Evolutionary conservation across 37 sponge, comb jelly and placozoan genomes (phyloP), one percentile per base, ranked within the genome.

Genomic region (Ianthella basta): DNA sequence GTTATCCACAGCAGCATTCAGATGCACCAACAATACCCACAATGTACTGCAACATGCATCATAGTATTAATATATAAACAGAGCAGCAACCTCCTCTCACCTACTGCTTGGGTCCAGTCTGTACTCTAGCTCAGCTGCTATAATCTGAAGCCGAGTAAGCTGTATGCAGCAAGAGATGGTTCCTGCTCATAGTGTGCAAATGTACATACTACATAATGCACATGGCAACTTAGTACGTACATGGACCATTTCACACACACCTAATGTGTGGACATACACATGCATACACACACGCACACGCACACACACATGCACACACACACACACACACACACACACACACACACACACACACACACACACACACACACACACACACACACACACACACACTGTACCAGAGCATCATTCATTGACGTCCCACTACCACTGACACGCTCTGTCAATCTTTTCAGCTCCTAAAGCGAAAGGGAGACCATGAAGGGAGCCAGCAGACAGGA

Each of bases 321-420:
- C 72, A 70, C 72, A 25, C 72, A 70, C 72, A 25, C 72, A 29
- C 33, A 25, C 72, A 70, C 72, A 25, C 72, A 70, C 72, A 37
- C 33, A 70, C 72, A 25, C 72, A 70, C 72, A 25, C 72, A 29
- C 33, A 25, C 72, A 70, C 72, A 25, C 72, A 70, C 72, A 25
- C 72, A 70, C 72, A 25, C 72, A 70, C 72, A 37, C 33, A 70
- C 72, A 25, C 72, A 70, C 72, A 25, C 72, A 29, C 33, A 25
- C 72, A 70, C 72, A 25, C 72, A 82, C 38, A n/a, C 38, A 82
- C 38, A 40, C 39, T 39, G 36, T 41, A 75, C 78, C 53, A 75
- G 44, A 24, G 10, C 24, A 75, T 75, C 78, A 50, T 18, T 75
- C 41, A 40, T 36, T 39, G 78, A 75, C 13, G 25, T 75, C 40